phyloP scores from a whole-genome alignment of 2,113 vertebrate genomes.

The Hemiscyllium ocellatum region DNA sequence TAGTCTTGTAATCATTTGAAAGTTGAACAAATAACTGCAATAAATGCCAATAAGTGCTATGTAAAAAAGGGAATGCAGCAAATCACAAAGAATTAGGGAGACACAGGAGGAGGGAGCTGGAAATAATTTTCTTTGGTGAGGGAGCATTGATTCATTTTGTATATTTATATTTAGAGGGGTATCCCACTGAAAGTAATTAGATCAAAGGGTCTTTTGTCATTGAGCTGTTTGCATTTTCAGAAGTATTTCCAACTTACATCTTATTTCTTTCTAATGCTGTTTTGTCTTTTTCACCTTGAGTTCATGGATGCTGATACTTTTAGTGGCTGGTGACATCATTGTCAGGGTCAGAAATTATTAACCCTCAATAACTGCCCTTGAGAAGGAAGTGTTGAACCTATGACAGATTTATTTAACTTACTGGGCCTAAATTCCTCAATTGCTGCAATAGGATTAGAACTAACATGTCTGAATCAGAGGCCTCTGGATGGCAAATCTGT shows the following conservation, averaged over 20 bases:
- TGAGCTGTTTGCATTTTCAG: neutral
- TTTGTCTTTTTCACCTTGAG: neutral
- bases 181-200: neutral
- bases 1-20: too few species aligned
- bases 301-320: neutral
- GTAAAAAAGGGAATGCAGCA: neutral
- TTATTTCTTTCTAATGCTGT: neutral
- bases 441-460: too few species aligned
- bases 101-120: neutral
- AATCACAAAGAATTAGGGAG: neutral
- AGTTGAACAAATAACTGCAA: neutral
- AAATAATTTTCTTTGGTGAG: neutral
- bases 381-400: too few species aligned
- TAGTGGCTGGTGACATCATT: too few species aligned
- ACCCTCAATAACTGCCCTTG: too few species aligned
- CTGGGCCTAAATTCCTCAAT: too few species aligned
- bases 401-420: too few species aligned
- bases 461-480: too few species aligned
- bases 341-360: too few species aligned
- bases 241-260: neutral
- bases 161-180: neutral
- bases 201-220: neutral
- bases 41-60: neutral
- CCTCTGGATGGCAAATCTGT: too few species aligned
- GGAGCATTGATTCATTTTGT: neutral